Evolutionary conservation across 1,140 invertebrate species (phyloP), one percentile per base, ranked within the genome.

Genomic region (Dryas iulia): DNA sequence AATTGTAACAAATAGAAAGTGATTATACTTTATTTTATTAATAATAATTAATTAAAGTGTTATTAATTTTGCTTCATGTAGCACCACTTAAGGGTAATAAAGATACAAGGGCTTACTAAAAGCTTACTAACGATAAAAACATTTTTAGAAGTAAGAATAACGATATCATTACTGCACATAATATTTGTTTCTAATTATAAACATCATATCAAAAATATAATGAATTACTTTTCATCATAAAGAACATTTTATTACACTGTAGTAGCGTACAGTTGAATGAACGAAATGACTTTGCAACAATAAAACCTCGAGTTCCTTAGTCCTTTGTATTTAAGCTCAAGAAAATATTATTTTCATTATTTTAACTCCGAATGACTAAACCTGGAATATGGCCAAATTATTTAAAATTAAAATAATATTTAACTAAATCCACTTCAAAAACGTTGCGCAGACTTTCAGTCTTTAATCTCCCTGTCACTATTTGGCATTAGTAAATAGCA

Each of bases 251-350:
- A 39, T 39, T 39, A 39, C n/a, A n/a, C n/a, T 2, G 23, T 56
- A 56, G 6, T 56, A 26, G 12, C 3, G 24, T 28, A 21, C 18
- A 24, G 59, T 62, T 62, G 33, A 62, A 62, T 26, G 39, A 62
- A 62, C 59, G 8, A 14, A 53, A 11, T 47, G 39, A 47, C 39
- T 47, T 47, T 21, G 39, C 39, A 18, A 47, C 39, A 47, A 47
- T 21, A 47, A 18, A 47, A 47, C 18, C 14, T 47, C 39, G 8
- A 47, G 12, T 39, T 39, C 14, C 12, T 39, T 14, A 47, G 14
- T 47, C 18, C 39, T 47, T 47, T 47, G 39, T 47, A 47, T 47
- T 47, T 2, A 21, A 47, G 18, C 39, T 2, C 8, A 47, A 47
- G 35, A 14, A 47, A 47, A 47, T n/a, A 47, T n/a, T 8, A 3